phyloP scores from a whole-genome alignment of 2,113 vertebrate species.

The Vireo altiloquus region DNA sequence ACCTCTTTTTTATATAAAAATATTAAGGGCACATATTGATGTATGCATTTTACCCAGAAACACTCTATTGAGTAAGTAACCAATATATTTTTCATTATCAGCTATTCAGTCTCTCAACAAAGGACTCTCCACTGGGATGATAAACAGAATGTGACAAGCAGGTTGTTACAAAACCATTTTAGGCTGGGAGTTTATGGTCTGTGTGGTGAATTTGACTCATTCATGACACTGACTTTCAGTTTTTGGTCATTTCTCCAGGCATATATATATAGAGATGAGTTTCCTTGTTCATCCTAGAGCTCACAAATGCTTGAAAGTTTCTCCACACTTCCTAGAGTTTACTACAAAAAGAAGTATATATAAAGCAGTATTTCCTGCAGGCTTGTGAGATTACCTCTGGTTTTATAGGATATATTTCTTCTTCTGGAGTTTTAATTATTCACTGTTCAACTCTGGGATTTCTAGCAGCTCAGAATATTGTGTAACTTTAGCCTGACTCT shows the following conservation, averaged over 20 bases:
- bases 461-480: neutral
- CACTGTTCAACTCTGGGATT: neutral
- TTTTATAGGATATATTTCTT: neutral
- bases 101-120: neutral
- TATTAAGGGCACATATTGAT: neutral
- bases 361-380: neutral
- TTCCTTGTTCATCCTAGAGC: neutral
- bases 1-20: neutral
- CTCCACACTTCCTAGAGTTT: neutral
- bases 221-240: neutral
- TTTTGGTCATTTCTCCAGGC: neutral
- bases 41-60: neutral
- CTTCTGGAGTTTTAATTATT: neutral
- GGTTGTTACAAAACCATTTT: neutral
- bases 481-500: neutral
- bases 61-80: neutral
- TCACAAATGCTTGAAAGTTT: neutral
- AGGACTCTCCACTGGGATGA: neutral
- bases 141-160: neutral
- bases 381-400: neutral
- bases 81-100: neutral
- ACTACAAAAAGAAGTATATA: neutral
- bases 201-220: neutral
- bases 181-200: neutral
- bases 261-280: accelerated